Evolutionary conservation across 2,888 invertebrate species (phyloP), one percentile per base, ranked within the genome.

Genomic region (Meta bourneti): DNA sequence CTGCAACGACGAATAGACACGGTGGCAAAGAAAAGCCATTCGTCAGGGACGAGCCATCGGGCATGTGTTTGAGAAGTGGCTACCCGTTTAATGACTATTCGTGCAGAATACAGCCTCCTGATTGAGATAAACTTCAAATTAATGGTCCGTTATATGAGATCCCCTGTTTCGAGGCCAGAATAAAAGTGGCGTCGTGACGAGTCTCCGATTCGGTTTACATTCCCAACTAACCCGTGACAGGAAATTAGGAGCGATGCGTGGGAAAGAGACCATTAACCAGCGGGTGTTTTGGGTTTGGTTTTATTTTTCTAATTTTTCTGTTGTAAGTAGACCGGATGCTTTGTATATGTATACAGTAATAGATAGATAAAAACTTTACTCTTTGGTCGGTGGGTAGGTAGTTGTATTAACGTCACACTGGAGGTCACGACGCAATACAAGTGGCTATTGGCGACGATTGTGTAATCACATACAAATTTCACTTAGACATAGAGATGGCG

Each of bases 111-210:
- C 61, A 16, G 5, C 61, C 61, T 61, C 16, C 61, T 61, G 61
- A 61, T 61, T 61, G 61, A 61, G 61, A 61, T 61, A 61, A 61
- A 61, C 61, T 61, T 61, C 61, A 61, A 61, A 61, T 61, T 61
- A 61, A 61, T 61, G 61, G 61, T 61, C 61, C 61, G 61, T 61
- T 61, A 61, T 61, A 61, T 61, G 61, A 61, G 61, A 61, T 16
- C 16, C 61, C 13, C 16, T 61, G 13, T 9, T 16, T 61, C 16
- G 13, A 11, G 16, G 11, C 11, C 16, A 6, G 61, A 61, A 61
- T 16, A 9, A 61, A 61, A 61, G 11, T 61, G 61, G 61, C 61
- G 7, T 16, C 61, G 16, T 61, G 61, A 61, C 61, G 34, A 61
- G 61, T 61, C 61, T 61, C 61, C 13, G 61, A 61, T 16, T 61